phyloP scores from a whole-genome alignment of 1,140 invertebrate species.

The Cardiocondyla obscurior region DNA sequence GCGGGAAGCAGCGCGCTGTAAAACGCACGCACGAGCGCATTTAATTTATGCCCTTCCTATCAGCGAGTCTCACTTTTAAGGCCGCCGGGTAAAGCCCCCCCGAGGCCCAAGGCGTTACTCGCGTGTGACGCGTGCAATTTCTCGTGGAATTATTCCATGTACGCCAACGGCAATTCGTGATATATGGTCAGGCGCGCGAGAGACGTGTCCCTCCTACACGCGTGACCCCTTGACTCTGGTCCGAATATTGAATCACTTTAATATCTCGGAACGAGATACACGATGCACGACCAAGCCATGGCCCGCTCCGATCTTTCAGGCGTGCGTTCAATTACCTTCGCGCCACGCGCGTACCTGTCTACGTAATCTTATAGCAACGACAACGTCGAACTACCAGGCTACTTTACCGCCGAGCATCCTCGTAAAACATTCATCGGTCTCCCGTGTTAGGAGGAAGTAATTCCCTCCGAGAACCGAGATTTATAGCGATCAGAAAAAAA shows the following conservation, averaged over 20 bases:
- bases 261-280: conserved; percentile 69
- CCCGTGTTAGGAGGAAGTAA: not conserved
- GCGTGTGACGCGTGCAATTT: conserved; percentile 67
- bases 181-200: conserved; percentile 67
- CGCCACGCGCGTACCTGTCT: conserved; percentile 48
- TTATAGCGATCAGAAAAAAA: conserved; percentile 12
- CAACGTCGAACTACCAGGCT: conserved; percentile 18
- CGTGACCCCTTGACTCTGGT: conserved; percentile 63
- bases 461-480: not conserved
- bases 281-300: conserved; percentile 33
- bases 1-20: not conserved
- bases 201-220: conserved; percentile 73
- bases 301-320: conserved; percentile 40
- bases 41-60: conserved; percentile 57
- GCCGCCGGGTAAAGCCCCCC: conserved; percentile 29
- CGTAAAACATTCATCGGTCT: conserved; percentile 30
- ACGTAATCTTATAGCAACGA: conserved; percentile 16
- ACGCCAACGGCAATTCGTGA: conserved; percentile 69
- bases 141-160: conserved; percentile 71
- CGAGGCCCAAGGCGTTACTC: conserved; percentile 57
- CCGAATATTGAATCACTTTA: conserved; percentile 77
- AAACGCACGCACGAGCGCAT: not conserved
- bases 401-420: conserved; percentile 11
- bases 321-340: conserved; percentile 8
- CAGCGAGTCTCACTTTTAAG: conserved; percentile 37